These are phyloP conservation scores for Pachymerium ferrugineum DNA, from an alignment of 2,888 invertebrate species.

Conservation along the genomic window DNA sequence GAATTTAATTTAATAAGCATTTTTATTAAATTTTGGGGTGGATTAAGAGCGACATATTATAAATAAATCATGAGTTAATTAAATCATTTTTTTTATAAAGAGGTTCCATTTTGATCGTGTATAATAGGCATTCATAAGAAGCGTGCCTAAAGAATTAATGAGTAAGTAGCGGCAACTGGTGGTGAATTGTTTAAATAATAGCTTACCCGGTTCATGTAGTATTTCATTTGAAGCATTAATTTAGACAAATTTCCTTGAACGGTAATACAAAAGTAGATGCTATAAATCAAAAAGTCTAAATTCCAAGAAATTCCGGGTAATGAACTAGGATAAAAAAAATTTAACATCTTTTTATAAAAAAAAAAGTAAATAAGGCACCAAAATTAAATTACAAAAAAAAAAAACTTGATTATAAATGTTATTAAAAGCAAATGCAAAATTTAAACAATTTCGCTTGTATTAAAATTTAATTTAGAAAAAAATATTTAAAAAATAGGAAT, in stretches of 20 bases:
- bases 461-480: too few relatives aligned
- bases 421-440: too few relatives aligned
- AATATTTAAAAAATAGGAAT: not conserved
- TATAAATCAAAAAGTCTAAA: not conserved
- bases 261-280: not conserved
- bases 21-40: not conserved
- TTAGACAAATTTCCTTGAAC: not conserved
- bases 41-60: too few relatives aligned
- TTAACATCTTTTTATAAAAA: too few relatives aligned
- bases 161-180: not conserved
- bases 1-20: not conserved
- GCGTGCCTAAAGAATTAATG: not conserved
- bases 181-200: not conserved
- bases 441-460: too few relatives aligned
- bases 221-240: not conserved
- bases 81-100: not conserved
- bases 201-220: not conserved
- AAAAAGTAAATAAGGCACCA: too few relatives aligned
- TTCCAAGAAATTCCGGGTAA: not conserved
- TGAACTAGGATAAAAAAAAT: not conserved
- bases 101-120: not conserved
- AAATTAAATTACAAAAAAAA: not conserved
- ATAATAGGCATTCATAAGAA: too few relatives aligned
- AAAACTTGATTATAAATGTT: too few relatives aligned
- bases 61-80: conserved; percentile 12